These are phyloP conservation scores for Dexiosoma caninum DNA, from an alignment of 2,888 invertebrate species.

Conservation along the genomic window DNA sequence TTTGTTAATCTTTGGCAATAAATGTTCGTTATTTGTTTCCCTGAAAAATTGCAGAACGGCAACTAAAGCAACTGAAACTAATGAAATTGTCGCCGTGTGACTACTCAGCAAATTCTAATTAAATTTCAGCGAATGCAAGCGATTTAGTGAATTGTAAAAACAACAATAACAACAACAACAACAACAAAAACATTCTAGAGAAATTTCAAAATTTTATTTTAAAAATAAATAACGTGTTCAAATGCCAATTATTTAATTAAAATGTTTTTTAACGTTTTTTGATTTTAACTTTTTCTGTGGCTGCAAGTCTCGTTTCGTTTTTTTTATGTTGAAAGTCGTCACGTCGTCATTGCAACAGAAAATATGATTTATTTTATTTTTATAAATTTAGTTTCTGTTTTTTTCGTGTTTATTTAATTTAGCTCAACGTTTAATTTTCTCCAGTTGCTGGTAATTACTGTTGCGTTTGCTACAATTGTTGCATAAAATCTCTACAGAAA, in stretches of 20 bases:
- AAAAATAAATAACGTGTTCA: constrained; percentile 20
- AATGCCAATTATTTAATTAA: no score
- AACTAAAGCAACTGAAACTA: no score
- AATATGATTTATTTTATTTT: constrained; percentile 15
- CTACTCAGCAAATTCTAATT: no score
- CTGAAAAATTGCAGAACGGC: no score
- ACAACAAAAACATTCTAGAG: background rate
- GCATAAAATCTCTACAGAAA: constrained; percentile 10
- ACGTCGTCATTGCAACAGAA: constrained; percentile 43
- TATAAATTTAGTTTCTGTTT: background rate
- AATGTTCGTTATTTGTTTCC: no score
- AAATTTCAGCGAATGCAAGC: no score
- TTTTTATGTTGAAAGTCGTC: background rate
- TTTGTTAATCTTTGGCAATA: background rate
- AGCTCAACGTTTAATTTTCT: background rate
- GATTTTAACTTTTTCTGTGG: no score
- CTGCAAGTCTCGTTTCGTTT: no score
- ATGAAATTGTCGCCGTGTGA: no score
- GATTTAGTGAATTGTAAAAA: no score
- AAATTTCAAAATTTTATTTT: background rate
- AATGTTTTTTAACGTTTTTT: no score
- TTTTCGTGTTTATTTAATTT: constrained; percentile 39
- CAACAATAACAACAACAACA: background rate
- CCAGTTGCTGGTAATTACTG: constrained; percentile 5
- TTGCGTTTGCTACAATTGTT: constrained; percentile 17